Evolutionary conservation across 1,140 invertebrate species (phyloP).

Genomic region (Conopomorpha cramerella): DNA sequence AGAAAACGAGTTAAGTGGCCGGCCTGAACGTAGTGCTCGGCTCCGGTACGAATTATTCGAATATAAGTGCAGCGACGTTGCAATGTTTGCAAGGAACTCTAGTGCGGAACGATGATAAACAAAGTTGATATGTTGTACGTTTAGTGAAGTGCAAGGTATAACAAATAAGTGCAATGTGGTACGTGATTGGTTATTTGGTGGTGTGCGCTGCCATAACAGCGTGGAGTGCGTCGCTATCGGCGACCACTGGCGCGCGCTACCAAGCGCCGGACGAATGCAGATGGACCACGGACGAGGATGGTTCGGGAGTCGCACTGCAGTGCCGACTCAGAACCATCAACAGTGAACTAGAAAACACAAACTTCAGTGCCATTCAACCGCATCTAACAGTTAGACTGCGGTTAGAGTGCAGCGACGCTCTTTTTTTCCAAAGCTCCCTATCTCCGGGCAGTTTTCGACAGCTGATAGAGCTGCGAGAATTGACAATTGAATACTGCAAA

Average conservation of each 20-base stretch:
- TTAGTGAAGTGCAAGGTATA: slow-evolving; percentile 40
- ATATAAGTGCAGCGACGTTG: slow-evolving; percentile 21
- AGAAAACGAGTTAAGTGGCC: slow-evolving; percentile 54
- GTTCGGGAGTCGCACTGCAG: slow-evolving; percentile 74
- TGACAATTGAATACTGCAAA: slow-evolving; percentile 90
- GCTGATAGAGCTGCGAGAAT: slow-evolving; percentile 78
- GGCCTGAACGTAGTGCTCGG: slow-evolving; percentile 35
- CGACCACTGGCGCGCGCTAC: slow-evolving; percentile 61
- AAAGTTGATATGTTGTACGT: slow-evolving; percentile 41
- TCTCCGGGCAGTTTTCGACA: slow-evolving; percentile 83
- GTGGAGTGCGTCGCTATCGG: slow-evolving; percentile 48
- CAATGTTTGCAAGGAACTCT: slow-evolving; percentile 26
- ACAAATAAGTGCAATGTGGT: slow-evolving; percentile 41
- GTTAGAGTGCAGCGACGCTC: slow-evolving; percentile 81
- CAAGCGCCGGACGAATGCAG: slow-evolving; percentile 86
- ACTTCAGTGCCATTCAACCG: slow-evolving; percentile 87
- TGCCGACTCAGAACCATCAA: slow-evolving; percentile 84
- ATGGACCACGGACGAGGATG: slow-evolving; percentile 69
- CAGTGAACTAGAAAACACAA: slow-evolving; percentile 86
- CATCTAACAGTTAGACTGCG: slow-evolving; percentile 81
- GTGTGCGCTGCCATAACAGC: slow-evolving; percentile 34
- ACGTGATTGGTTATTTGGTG: slow-evolving; percentile 34
- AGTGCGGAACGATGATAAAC: slow-evolving; percentile 28
- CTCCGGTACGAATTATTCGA: slow-evolving; percentile 20
- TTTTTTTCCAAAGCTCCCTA: slow-evolving; percentile 87